Percentiles rank a stretch among this genome's conserved stretches.
phyloP scores from a whole-genome alignment of 2,113 vertebrate genomes.

The Pseudonaja textilis region DNA sequence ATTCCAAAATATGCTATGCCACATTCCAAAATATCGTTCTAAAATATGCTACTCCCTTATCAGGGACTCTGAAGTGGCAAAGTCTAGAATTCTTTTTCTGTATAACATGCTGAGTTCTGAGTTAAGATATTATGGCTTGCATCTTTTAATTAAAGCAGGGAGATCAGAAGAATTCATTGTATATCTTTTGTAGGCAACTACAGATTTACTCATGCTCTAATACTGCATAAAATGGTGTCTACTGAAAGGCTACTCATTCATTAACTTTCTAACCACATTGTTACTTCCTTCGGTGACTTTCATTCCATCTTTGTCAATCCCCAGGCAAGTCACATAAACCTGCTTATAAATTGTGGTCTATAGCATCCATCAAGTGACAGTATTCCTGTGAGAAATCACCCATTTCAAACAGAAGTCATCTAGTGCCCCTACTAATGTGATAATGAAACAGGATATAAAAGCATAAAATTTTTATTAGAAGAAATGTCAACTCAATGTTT shows the following conservation, averaged over 20 bases:
- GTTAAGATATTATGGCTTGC: not conserved
- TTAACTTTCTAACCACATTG: not conserved
- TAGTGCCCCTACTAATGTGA: not conserved
- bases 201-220: not conserved
- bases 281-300: not conserved
- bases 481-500: not conserved
- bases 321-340: not conserved
- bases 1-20: not conserved
- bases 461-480: not conserved
- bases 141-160: not conserved
- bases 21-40: not conserved
- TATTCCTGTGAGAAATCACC: not conserved
- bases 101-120: not conserved
- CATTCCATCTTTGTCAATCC: slow-evolving; percentile 1
- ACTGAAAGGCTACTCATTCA: not conserved
- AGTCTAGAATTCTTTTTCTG: not conserved
- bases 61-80: not conserved
- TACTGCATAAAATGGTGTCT: not conserved
- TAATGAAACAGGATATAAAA: not conserved
- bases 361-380: slow-evolving; percentile 1
- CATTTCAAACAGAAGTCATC: not conserved
- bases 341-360: not conserved
- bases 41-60: not conserved
- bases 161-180: not conserved
- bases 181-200: not conserved